Base-by-base conservation (phyloP, 2,797 vertebrate species). In the Sebastes matsubarae region DNA sequence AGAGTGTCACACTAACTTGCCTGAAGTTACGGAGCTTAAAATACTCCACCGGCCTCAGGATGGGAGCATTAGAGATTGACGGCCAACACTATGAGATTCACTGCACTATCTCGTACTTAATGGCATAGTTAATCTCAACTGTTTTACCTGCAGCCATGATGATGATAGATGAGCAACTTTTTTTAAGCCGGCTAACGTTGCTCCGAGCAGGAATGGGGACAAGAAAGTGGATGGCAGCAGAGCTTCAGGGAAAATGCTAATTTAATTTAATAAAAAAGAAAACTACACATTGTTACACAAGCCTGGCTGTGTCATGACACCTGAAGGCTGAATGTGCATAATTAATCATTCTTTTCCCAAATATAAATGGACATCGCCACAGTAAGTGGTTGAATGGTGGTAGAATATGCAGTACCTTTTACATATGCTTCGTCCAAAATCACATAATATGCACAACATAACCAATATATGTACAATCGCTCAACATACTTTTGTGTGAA, bases 61-160 rank as follows among this genome's bases (percentile, higher is more conserved):
- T 60, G 72, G 30, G 30, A 52, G 20, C 65, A 80, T 85, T 67
- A 69, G 67, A 67, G 76, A 90, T 82, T 72, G 84, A 90, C 58
- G 70, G 46, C 57, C 38, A 75, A 71, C 54, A 36, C 27, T 46
- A 57, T 82, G 61, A 82, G 70, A 78, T 80, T 87, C 55, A 71
- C 73, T 24, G 72, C 74, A 72, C 68, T 81, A 77, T 34, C 57
- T 75, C 70, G 50, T 63, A 63, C 59, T 81, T 85, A 91, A 89
- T 83, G 32, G 55, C 22, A 42, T 81, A 83, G 64, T 86, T 90
- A 75, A 88, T 89, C 81, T 79, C 34, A 42, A 76, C 78, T 59
- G 29, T 86, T 90, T 81, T 76, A 73, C 80, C 82, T 78, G 85
- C 63, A 83, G 81, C 64, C 8, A 79, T 6, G 55, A 57, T 25